Evolutionary conservation across 2,113 vertebrate species (phyloP).

Genomic region (Cavia aperea): DNA sequence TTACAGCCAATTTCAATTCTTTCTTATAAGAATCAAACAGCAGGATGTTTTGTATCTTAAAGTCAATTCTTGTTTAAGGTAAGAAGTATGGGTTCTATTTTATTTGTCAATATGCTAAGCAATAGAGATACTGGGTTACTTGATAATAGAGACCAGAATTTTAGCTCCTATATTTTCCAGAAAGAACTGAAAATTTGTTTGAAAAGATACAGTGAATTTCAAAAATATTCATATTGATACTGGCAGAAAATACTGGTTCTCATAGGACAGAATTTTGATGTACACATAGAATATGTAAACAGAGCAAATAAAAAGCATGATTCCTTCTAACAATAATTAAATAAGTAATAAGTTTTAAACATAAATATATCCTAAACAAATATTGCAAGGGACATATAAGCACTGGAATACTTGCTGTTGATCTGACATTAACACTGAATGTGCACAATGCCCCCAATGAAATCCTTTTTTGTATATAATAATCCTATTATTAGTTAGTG

Average conservation of each 20-base stretch:
- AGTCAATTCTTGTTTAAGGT: not conserved
- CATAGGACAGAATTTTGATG: not conserved
- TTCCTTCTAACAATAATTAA: not conserved
- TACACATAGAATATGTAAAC: not conserved
- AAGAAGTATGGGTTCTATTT: not conserved
- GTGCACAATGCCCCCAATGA: not conserved
- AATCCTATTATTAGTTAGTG: not conserved
- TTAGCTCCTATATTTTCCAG: not conserved
- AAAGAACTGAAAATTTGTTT: not conserved
- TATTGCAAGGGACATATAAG: not conserved
- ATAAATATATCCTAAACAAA: not conserved
- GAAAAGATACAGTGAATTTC: not conserved
- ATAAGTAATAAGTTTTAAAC: not conserved
- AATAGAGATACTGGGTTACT: not conserved
- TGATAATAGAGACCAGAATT: not conserved
- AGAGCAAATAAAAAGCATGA: not conserved
- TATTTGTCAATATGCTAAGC: not conserved
- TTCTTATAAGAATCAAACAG: not conserved
- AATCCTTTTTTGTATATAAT: not conserved
- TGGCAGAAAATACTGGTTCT: not conserved
- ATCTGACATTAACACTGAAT: constrained; percentile 22
- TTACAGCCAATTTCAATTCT: not conserved
- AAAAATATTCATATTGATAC: not conserved
- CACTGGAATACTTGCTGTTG: not conserved
- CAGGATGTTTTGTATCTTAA: not conserved